Conservation (phyloP, 2,113 vertebrate species). For the Takifugu bimaculatus region DNA sequence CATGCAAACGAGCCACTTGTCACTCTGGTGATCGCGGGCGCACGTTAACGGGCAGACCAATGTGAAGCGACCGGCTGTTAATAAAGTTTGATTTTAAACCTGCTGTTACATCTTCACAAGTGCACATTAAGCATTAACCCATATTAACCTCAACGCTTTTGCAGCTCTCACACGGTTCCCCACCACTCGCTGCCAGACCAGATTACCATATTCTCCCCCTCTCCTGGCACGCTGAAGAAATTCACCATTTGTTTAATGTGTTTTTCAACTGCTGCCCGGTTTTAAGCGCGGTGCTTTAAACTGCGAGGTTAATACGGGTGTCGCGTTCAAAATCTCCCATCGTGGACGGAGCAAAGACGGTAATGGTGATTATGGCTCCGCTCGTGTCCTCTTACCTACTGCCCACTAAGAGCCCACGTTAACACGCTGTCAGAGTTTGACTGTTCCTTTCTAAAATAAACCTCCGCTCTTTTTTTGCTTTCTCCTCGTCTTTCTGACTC, state of each 20-base stretch:
- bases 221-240: slow-evolving; percentile 42
- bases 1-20: neutral
- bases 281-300: slow-evolving; percentile 40
- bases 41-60: neutral
- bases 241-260: slow-evolving; percentile 41
- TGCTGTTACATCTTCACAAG: slow-evolving; percentile 33
- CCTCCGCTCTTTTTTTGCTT: neutral
- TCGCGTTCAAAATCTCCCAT: slow-evolving; percentile 51
- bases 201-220: slow-evolving; percentile 46
- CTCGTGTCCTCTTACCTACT: neutral
- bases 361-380: slow-evolving; percentile 38
- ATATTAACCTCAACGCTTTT: slow-evolving; percentile 51
- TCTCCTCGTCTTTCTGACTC: slow-evolving; percentile 31
- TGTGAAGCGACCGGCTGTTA: slow-evolving; percentile 18
- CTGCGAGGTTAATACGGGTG: slow-evolving; percentile 34
- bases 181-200: slow-evolving; percentile 35
- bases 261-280: slow-evolving; percentile 38
- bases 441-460: neutral
- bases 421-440: neutral
- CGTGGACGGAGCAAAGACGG: slow-evolving; percentile 31
- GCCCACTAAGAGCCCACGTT: neutral
- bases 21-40: no score
- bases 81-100: slow-evolving; percentile 55
- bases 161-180: slow-evolving; percentile 38
- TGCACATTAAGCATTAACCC: slow-evolving; percentile 59